Percentiles rank a stretch among this genome's conserved stretches.
Conservation (phyloP, 2,888 invertebrate genomes). For the Chromoteleia sp. region DNA sequence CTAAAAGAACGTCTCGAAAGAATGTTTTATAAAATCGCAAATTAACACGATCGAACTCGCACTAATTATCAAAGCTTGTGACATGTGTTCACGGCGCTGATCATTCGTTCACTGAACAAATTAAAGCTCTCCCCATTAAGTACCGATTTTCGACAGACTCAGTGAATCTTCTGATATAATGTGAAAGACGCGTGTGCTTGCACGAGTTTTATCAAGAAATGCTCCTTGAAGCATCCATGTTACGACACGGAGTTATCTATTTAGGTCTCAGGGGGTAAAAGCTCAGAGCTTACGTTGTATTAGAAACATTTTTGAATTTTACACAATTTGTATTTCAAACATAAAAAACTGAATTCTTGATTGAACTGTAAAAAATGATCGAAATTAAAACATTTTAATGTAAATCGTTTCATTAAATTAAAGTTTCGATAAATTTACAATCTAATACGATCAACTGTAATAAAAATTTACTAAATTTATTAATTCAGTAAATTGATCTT, state of each 20-base stretch:
- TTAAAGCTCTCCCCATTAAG: constrained; percentile 42
- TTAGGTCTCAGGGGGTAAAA: constrained; percentile 73
- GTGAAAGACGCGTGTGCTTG: constrained; percentile 68
- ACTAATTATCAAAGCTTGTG: constrained; percentile 21
- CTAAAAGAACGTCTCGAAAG: not conserved
- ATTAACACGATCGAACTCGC: constrained; percentile 1
- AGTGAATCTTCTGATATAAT: constrained; percentile 47
- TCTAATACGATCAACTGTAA: too few species aligned
- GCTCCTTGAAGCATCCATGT: constrained; percentile 46
- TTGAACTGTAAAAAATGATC: too few species aligned
- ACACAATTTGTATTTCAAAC: too few species aligned
- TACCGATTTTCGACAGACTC: constrained; percentile 66
- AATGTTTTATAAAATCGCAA: not conserved
- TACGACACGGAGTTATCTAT: constrained; percentile 75
- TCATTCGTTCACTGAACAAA: constrained; percentile 70
- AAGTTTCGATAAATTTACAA: too few species aligned
- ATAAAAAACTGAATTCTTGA: too few species aligned
- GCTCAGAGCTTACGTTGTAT: constrained; percentile 11
- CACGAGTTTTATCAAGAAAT: constrained; percentile 64
- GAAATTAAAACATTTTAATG: too few species aligned
- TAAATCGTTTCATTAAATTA: too few species aligned
- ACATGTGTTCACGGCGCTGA: constrained; percentile 60
- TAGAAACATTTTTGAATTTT: not conserved
- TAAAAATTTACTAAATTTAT: too few species aligned
- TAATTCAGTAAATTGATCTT: too few species aligned